A percentile compares a stretch with the other conserved stretches of the same genome.
phyloP scores from a whole-genome alignment of 2,113 vertebrate species.

The Myiagra hebetior region DNA sequence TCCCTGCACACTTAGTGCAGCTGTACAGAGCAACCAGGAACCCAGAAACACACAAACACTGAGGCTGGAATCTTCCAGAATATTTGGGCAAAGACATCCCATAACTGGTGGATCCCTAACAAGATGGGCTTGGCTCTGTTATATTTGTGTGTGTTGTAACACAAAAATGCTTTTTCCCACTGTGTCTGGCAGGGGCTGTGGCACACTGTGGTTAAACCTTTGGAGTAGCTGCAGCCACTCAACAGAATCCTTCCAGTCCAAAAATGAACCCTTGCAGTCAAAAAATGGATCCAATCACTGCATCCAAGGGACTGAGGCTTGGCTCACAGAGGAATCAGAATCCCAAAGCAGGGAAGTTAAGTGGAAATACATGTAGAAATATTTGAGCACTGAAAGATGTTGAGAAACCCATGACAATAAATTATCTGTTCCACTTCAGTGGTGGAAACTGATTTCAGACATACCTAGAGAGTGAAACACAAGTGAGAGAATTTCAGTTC shows the following conservation, averaged over 20 bases:
- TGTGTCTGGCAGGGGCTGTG: background rate
- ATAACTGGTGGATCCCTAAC: background rate
- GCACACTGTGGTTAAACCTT: background rate
- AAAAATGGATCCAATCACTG: background rate
- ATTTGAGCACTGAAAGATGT: background rate
- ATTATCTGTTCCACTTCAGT: slow-evolving; percentile 38
- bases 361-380: background rate
- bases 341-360: background rate
- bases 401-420: slow-evolving; percentile 28
- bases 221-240: background rate
- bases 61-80: background rate
- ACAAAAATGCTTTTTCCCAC: background rate
- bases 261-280: background rate
- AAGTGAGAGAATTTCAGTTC: background rate
- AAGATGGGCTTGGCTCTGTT: background rate
- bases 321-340: background rate
- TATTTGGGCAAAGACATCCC: background rate
- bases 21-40: background rate
- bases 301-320: background rate
- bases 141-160: background rate
- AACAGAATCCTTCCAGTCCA: background rate
- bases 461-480: background rate
- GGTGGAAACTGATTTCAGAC: slow-evolving; percentile 8
- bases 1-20: background rate
- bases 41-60: background rate